phyloP scores from a whole-genome alignment of 2,113 vertebrate genomes.

The Pseudorasbora parva region DNA sequence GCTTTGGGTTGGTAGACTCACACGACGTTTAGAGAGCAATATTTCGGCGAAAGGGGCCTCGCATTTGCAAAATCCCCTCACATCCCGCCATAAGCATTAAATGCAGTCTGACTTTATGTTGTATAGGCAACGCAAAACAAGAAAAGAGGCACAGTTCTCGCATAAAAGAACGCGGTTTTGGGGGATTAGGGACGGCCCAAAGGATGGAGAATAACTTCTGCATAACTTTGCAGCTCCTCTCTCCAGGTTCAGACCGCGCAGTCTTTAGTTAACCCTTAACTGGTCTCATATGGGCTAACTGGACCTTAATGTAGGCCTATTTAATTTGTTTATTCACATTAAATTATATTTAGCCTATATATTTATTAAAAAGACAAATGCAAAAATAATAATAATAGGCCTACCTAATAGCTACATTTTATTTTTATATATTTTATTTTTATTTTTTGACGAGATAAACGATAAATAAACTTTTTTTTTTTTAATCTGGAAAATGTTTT shows the following conservation, averaged over 20 bases:
- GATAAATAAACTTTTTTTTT: too few species aligned
- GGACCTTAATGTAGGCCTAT: too few species aligned
- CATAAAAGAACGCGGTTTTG: constrained; percentile 85
- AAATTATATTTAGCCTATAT: not conserved
- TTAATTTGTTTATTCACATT: not conserved
- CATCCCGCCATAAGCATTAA: constrained; percentile 99
- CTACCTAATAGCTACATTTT: too few species aligned
- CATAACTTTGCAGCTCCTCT: constrained; percentile 83
- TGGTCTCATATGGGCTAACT: too few species aligned
- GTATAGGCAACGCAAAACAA: constrained; percentile 87
- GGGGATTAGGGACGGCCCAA: constrained; percentile 81
- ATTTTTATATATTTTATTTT: too few species aligned
- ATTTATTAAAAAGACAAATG: not conserved
- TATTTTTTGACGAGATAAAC: not conserved
- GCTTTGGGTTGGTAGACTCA: constrained; percentile 97
- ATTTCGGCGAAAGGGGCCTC: constrained; percentile 88
- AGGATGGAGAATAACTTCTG: constrained; percentile 84
- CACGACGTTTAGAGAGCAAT: constrained; percentile 93
- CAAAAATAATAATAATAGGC: too few species aligned
- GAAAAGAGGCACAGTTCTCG: constrained; percentile 86
- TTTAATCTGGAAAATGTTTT: not conserved
- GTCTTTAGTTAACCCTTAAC: constrained; percentile 76
- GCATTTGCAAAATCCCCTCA: constrained; percentile 92
- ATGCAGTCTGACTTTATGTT: constrained; percentile 99
- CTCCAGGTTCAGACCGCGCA: constrained; percentile 74